Evolutionary conservation across 1,140 invertebrate genomes (phyloP), one percentile per base, ranked within the genome.

Genomic region (Mylabris phalerata): DNA sequence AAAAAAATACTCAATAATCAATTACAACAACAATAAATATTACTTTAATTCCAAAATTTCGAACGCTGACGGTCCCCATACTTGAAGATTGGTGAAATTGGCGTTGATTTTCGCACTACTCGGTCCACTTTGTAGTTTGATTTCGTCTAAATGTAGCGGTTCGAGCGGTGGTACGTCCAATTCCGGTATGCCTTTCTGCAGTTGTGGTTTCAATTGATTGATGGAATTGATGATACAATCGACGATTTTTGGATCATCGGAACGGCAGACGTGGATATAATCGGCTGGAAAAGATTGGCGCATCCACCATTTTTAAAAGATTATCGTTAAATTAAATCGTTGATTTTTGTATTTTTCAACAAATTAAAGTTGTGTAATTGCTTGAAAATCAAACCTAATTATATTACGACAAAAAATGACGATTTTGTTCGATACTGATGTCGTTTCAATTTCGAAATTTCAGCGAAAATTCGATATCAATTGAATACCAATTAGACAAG

Each of bases 261-360:
- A 78, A 63, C 79, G 82, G 63, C 85, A 88, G 42, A 83, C 69
- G 64, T 85, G 81, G 58, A 88, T 85, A 66, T 84, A 87, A 7
- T 82, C 71, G 11, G 86, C 86, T 88, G 51, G 59, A 67, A 65
- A 24, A 32, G 32, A 5, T 7, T 7, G 32, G 32, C 32, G 32
- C 32, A 4, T 32, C 32, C 32, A 32, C 32, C 32, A 32, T 32
- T 32, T 32, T 7, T 32, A 7, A 5, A 32, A 13, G 13, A 13
- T 13, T 13, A 13, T n/a, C n/a, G n/a, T 32, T 32, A 7, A 32
- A 3, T 32, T 19, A 19, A 19, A 19, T 19, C 19, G 19, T 13
- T 13, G 1, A 13, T 13, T 13, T 13, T 19, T 19, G 19, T 19
- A 19, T 19, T 19, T 19, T 19, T 19, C 19, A 19, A 19, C 19